phyloP scores from a whole-genome alignment of 2,888 invertebrate species.

The Papilio gigon region DNA sequence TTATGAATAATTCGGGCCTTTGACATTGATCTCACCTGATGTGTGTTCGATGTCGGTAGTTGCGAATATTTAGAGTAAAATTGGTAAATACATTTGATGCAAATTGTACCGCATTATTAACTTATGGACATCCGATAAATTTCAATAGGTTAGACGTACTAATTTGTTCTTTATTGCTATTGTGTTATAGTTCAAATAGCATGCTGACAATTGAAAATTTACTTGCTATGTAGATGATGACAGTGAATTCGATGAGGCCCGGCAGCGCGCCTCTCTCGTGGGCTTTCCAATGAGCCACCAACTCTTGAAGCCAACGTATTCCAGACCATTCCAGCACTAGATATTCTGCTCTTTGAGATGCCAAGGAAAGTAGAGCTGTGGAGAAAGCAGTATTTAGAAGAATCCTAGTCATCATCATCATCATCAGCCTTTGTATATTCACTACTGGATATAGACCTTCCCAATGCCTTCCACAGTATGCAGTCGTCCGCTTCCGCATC shows the following conservation, averaged over 20 bases:
- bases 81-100: too few relatives aligned
- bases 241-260: conserved; percentile 90
- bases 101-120: too few relatives aligned
- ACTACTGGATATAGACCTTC: too few relatives aligned
- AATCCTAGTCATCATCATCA: too few relatives aligned
- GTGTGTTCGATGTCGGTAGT: too few relatives aligned
- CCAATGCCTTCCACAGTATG: too few relatives aligned
- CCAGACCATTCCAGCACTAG: conserved; percentile 90
- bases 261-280: conserved; percentile 90
- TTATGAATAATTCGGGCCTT: too few relatives aligned
- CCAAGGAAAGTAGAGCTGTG: conserved; percentile 94
- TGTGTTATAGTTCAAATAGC: conserved; percentile 2
- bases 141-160: neutral
- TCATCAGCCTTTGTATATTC: too few relatives aligned
- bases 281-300: conserved; percentile 89
- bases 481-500: too few relatives aligned
- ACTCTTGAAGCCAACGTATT: conserved; percentile 87
- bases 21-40: too few relatives aligned
- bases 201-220: conserved; percentile 67
- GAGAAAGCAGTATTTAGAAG: conserved; percentile 8
- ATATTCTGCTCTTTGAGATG: conserved; percentile 95
- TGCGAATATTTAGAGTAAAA: too few relatives aligned
- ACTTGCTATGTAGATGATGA: conserved; percentile 95
- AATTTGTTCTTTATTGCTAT: neutral
- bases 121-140: neutral